Conservation (phyloP, 1,140 invertebrate genomes). For the Ptiloglossa arizonensis region DNA sequence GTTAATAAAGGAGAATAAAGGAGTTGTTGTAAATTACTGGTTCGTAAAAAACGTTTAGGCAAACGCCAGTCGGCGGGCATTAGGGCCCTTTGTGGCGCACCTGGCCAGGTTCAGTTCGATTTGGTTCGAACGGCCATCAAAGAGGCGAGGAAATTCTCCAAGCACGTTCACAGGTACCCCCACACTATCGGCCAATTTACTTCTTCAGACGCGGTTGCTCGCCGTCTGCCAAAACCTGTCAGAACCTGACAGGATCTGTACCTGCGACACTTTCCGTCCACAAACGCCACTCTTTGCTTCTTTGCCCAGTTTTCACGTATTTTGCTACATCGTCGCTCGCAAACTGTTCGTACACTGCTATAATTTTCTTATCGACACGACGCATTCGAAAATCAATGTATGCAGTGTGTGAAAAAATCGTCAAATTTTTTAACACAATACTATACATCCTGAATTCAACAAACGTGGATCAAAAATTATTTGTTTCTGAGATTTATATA, state of each 20-base stretch:
- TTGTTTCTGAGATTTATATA: too few species aligned
- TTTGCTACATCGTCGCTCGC: too few species aligned
- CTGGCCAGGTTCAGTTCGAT: slow-evolving; percentile 37
- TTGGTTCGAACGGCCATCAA: not conserved
- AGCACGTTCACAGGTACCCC: slow-evolving; percentile 21
- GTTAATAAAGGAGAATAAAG: slow-evolving; percentile 64
- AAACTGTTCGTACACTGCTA: too few species aligned
- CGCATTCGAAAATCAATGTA: too few species aligned
- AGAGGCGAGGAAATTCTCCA: slow-evolving; percentile 15
- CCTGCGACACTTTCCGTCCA: not conserved
- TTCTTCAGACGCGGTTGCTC: not conserved
- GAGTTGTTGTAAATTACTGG: slow-evolving; percentile 46
- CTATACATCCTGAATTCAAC: too few species aligned
- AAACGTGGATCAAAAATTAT: too few species aligned
- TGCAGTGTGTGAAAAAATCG: too few species aligned
- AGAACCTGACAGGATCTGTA: not conserved
- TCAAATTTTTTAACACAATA: too few species aligned
- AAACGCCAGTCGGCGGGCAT: slow-evolving; percentile 3
- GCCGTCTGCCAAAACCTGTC: slow-evolving; percentile 1
- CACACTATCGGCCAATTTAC: not conserved
- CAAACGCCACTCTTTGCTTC: not conserved
- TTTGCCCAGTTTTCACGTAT: too few species aligned
- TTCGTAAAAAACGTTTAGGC: slow-evolving; percentile 56
- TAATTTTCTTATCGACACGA: too few species aligned
- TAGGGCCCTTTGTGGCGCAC: slow-evolving; percentile 28